These are phyloP conservation scores for Porites evermanni DNA, from an alignment of 92 coral and sea anemone species.

Conservation along the genomic window DNA sequence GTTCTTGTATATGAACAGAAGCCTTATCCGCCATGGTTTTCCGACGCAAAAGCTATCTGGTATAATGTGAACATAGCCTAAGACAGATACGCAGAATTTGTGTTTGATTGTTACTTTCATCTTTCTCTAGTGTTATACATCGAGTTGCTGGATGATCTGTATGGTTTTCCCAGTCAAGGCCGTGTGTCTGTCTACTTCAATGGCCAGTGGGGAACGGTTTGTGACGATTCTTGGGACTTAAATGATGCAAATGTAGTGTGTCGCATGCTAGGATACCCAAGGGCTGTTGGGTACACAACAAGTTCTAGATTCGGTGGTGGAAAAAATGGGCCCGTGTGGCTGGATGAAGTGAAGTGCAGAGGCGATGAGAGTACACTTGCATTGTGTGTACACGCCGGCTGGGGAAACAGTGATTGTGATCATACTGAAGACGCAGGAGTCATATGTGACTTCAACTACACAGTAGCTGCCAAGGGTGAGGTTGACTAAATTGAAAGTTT, in stretches of 20 bases:
- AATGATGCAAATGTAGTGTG: constrained; percentile 64
- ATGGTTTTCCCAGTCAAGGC: constrained; percentile 38
- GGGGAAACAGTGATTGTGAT: constrained; percentile 63
- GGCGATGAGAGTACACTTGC: constrained; percentile 51
- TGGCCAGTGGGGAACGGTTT: constrained; percentile 71
- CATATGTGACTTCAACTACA: constrained; percentile 46
- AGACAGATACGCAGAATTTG: background rate
- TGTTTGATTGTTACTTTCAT: background rate
- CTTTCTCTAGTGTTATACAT: background rate
- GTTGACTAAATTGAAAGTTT: background rate
- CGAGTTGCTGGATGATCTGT: background rate
- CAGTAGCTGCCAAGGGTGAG: constrained; percentile 34
- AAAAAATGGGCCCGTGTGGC: constrained; percentile 40
- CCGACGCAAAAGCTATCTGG: background rate
- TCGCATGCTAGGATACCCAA: constrained; percentile 65
- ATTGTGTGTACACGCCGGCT: constrained; percentile 45
- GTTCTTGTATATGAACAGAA: too few species aligned
- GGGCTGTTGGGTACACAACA: constrained; percentile 16
- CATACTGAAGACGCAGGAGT: constrained; percentile 64
- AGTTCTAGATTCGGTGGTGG: constrained; percentile 26
- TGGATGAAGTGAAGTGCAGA: constrained; percentile 56
- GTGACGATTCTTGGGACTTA: constrained; percentile 61
- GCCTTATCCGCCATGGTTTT: too few species aligned
- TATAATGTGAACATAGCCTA: too few species aligned
- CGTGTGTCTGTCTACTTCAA: constrained; percentile 53